Conservation (phyloP, 1,140 invertebrate species). For the Sarcophaga bullata region DNA sequence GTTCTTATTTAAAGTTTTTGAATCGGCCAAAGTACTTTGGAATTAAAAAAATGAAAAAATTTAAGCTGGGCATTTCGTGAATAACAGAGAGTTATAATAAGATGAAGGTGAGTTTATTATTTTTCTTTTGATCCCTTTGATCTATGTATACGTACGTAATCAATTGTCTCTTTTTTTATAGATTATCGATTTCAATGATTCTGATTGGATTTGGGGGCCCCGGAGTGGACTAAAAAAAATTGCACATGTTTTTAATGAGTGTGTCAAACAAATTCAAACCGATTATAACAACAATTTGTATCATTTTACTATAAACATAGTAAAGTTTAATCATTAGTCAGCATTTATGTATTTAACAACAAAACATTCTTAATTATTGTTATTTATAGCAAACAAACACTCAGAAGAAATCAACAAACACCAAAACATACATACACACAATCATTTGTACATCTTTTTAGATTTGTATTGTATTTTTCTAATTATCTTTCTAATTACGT, state of each 20-base stretch:
- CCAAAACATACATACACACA: no score
- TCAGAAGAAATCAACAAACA: neutral
- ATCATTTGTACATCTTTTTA: no score
- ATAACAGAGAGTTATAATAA: slow-evolving; percentile 54
- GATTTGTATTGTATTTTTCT: no score
- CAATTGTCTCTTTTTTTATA: slow-evolving; percentile 47
- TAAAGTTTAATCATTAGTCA: no score
- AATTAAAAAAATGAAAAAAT: no score
- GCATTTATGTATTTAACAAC: slow-evolving; percentile 33
- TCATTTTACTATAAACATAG: no score
- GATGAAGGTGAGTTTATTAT: slow-evolving; percentile 48
- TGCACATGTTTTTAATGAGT: neutral
- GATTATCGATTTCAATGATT: slow-evolving; percentile 64
- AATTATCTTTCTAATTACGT: no score
- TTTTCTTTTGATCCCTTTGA: neutral
- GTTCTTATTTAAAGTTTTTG: slow-evolving; percentile 88
- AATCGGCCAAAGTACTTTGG: slow-evolving; percentile 85
- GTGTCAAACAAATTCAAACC: neutral
- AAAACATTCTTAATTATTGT: neutral
- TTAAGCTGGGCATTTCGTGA: slow-evolving; percentile 86
- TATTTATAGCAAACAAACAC: neutral
- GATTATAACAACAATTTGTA: no score
- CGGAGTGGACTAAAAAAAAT: slow-evolving; percentile 51
- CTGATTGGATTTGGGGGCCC: slow-evolving; percentile 59
- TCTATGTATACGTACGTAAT: neutral